Base-by-base conservation (phyloP, 2,888 invertebrate species). In the Arctia plantaginis region DNA sequence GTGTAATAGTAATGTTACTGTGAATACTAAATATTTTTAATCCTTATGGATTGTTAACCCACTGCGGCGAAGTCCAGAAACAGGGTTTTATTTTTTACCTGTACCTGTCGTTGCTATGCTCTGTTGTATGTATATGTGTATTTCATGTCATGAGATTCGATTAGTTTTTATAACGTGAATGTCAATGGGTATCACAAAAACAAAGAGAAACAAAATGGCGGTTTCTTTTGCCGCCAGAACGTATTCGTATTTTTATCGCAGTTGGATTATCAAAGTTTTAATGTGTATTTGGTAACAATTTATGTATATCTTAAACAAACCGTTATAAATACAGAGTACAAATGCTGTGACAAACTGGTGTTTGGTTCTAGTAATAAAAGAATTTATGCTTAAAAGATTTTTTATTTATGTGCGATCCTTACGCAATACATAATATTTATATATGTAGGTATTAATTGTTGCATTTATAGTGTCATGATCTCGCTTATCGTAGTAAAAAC, bases 391-490 rank as follows among this genome's bases (percentile, higher is more conserved):
- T 20, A 64, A 35, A 51, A n/a, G 20, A 44, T 35, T 10, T 67
- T 71, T 75, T 75, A 75, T 72, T 75, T 41, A 27, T 68, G 55
- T 75, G 70, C 70, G 10, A 47, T 68, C n/a, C 27, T 66, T 27
- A 27, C 41, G 59, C 41, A 64, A 33, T 64, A 30, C 51, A 27
- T 13, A 72, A 59, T 59, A 13, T 59, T n/a, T 47, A 44, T 23
- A 33, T 33, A 30, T 44, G 33, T 27, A 4, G n/a, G 6, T 66
- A 41, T 44, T 44, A 66, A 44, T 30, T 15, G 41, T 41, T 41
- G n/a, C n/a, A 41, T 15, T 41, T 6, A 8, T 8, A 23, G 18
- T 15, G 15, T 18, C 47, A 47, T 47, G 47, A 23, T 23, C 6
- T 51, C 8, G 23, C 7, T 47, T 18, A 18, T 18, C 18, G 10